Evolutionary conservation across 2,113 vertebrate species (phyloP).

Genomic region (Procapra przewalskii): DNA sequence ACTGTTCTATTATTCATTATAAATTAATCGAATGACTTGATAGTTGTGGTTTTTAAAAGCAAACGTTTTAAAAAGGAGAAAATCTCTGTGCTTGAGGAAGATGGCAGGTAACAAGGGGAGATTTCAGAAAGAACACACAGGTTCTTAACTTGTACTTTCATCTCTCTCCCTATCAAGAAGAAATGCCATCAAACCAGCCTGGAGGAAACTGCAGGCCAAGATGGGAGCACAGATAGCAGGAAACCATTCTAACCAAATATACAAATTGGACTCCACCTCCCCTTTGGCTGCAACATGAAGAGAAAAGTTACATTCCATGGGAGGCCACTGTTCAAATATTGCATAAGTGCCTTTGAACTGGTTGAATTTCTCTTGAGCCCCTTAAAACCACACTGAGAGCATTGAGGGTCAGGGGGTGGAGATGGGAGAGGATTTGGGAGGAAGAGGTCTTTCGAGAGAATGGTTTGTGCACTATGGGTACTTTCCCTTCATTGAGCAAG

Average conservation of each 20-base stretch:
- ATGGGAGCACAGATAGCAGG: not conserved
- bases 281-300: not conserved
- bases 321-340: constrained; percentile 34
- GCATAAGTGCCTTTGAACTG: not conserved
- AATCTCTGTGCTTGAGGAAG: not conserved
- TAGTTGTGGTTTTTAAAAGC: constrained; percentile 29
- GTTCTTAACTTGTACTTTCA: not conserved
- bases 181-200: constrained; percentile 32
- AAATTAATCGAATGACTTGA: constrained; percentile 1
- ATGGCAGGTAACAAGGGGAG: not conserved
- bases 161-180: not conserved
- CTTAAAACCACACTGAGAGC: not conserved
- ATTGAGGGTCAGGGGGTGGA: not conserved
- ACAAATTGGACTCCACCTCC: not conserved
- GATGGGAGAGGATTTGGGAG: not conserved
- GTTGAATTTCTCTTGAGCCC: not conserved
- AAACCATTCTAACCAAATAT: constrained; percentile 1
- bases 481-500: not conserved
- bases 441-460: not conserved
- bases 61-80: constrained; percentile 3
- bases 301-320: not conserved
- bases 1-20: not conserved
- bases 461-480: not conserved
- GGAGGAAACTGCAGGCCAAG: not conserved
- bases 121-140: not conserved